Conservation (phyloP, 2,797 vertebrate species). For the Molossus alvarezi region DNA sequence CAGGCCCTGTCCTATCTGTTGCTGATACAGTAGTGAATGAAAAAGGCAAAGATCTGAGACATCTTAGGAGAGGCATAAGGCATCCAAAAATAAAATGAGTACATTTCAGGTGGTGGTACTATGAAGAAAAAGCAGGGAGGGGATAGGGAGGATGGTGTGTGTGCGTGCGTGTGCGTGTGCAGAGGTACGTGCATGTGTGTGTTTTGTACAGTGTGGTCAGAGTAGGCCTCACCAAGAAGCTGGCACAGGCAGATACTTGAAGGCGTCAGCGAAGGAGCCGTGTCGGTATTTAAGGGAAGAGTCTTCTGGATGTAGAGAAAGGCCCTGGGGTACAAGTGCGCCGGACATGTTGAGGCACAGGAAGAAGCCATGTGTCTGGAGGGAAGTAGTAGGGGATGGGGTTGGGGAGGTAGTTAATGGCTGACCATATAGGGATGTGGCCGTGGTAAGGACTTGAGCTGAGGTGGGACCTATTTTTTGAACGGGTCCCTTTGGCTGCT, state of each 20-base stretch:
- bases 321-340: not conserved
- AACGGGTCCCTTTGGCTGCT: not conserved
- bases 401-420: not conserved
- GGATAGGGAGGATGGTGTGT: not conserved
- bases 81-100: not conserved
- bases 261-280: not conserved
- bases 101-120: not conserved
- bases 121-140: not conserved
- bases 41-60: rapidly evolving
- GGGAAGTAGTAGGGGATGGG: not conserved
- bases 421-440: not conserved
- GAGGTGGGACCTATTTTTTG: not conserved
- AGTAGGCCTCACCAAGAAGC: not conserved
- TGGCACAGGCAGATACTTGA: not conserved
- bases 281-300: not conserved
- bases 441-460: not conserved
- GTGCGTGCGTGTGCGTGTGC: not conserved
- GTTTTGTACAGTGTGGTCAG: not conserved
- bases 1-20: not conserved
- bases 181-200: rapidly evolving
- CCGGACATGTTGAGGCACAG: not conserved
- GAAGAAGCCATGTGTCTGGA: not conserved
- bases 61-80: not conserved
- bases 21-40: not conserved
- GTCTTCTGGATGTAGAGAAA: not conserved